A percentile compares a stretch with the other conserved stretches of the same genome.
Conservation (phyloP, 1,140 invertebrate species). For the Nixonia krombeini region DNA sequence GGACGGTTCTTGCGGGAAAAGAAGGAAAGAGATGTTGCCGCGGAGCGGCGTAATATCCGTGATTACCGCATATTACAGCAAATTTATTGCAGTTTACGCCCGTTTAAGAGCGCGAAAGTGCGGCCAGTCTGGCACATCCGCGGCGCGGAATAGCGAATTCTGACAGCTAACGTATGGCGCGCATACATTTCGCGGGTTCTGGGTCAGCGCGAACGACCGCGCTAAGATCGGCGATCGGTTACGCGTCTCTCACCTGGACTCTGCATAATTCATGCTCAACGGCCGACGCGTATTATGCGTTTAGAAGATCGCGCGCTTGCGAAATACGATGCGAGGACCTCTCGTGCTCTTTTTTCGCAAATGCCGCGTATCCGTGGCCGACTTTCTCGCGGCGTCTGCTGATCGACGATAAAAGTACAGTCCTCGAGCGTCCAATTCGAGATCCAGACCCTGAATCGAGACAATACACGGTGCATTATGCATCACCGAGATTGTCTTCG, state of each 20-base stretch:
- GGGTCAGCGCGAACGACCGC: constrained; percentile 23
- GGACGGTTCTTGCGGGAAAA: too few relatives aligned
- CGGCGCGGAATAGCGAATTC: constrained; percentile 16
- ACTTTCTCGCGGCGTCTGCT: constrained; percentile 10
- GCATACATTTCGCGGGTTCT: constrained; percentile 27
- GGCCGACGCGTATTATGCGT: constrained; percentile 18
- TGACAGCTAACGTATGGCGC: neutral
- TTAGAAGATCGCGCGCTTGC: constrained; percentile 12
- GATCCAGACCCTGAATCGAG: constrained; percentile 6
- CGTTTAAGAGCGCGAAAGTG: too few relatives aligned
- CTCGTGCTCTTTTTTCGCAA: constrained; percentile 1
- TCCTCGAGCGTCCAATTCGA: neutral
- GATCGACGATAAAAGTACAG: constrained; percentile 18
- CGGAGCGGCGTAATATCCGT: too few relatives aligned
- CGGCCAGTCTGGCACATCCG: too few relatives aligned
- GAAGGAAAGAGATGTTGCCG: too few relatives aligned
- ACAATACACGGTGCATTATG: constrained; percentile 9
- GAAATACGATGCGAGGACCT: constrained; percentile 12
- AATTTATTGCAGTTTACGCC: too few relatives aligned
- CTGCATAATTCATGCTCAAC: constrained; percentile 31
- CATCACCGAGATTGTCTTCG: too few relatives aligned
- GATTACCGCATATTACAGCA: too few relatives aligned
- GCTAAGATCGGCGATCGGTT: constrained; percentile 24
- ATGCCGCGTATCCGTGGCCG: too few relatives aligned
- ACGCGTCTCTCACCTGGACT: constrained; percentile 9